Conservation (phyloP, 2,888 invertebrate genomes). For the Flexamia atlantica region DNA sequence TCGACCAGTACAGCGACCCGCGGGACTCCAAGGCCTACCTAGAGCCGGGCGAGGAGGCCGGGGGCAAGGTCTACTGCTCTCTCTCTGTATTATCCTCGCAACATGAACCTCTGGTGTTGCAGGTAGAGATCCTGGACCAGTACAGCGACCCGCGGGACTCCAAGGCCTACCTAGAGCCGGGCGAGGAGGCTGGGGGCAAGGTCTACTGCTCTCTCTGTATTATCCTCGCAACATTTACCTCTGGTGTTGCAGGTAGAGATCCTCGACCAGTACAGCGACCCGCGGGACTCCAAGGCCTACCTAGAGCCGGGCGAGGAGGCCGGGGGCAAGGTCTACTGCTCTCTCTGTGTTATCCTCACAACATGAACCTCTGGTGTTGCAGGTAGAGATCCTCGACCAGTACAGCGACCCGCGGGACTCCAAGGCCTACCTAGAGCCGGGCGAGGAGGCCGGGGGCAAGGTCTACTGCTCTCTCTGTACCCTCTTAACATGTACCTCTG, state of each 20-base stretch:
- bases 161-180: constrained; percentile 74
- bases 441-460: constrained; percentile 75
- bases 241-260: constrained; percentile 81
- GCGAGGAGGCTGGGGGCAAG: constrained; percentile 75
- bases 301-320: constrained; percentile 74
- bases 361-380: constrained; percentile 67
- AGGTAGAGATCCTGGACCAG: constrained; percentile 86
- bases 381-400: constrained; percentile 86
- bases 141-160: constrained; percentile 87
- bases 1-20: constrained; percentile 87
- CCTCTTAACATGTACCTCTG: no score
- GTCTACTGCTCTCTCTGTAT: no score
- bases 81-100: no score
- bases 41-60: constrained; percentile 74
- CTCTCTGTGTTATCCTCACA: no score
- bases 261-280: constrained; percentile 86
- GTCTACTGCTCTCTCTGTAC: no score
- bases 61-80: constrained; percentile 76
- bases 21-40: constrained; percentile 79
- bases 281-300: constrained; percentile 80
- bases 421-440: constrained; percentile 74
- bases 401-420: constrained; percentile 87
- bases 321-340: constrained; percentile 75
- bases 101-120: constrained; percentile 66
- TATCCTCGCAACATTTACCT: no score